A percentile compares a stretch with the other conserved stretches of the same genome.
phyloP scores from a whole-genome alignment of 2,113 vertebrate species.

The Dolichallabes microphthalmus region DNA sequence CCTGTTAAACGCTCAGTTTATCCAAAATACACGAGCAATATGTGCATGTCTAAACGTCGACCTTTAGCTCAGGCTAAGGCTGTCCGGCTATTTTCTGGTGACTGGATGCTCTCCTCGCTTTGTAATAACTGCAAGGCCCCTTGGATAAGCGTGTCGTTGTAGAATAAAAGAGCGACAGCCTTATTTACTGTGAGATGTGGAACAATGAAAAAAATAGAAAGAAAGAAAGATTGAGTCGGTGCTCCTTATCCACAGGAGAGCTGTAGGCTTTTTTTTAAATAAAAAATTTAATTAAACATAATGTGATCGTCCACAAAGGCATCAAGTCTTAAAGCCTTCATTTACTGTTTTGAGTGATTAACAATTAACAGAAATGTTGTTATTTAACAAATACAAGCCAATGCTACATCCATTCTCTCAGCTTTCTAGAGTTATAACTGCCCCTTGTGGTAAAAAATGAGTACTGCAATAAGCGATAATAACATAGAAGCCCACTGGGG shows the following conservation, averaged over 20 bases:
- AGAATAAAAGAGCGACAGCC: neutral
- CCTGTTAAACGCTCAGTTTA: neutral
- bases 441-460: neutral
- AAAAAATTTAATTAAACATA: too few species aligned
- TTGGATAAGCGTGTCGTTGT: constrained; percentile 6
- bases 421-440: neutral
- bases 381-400: neutral
- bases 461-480: neutral
- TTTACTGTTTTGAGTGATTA: neutral
- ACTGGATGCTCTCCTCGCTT: neutral
- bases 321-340: neutral
- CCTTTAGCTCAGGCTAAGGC: neutral
- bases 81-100: neutral
- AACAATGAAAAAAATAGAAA: neutral
- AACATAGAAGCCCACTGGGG: neutral
- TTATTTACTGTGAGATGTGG: constrained; percentile 38
- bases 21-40: neutral
- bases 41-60: neutral
- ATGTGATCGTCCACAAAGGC: neutral
- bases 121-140: neutral
- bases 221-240: neutral
- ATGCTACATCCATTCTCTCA: neutral
- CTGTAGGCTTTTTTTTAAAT: too few species aligned
- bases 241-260: neutral
- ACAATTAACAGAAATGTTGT: neutral